phyloP scores from a whole-genome alignment of 2,113 vertebrate species.

The Spea multiplicata region DNA sequence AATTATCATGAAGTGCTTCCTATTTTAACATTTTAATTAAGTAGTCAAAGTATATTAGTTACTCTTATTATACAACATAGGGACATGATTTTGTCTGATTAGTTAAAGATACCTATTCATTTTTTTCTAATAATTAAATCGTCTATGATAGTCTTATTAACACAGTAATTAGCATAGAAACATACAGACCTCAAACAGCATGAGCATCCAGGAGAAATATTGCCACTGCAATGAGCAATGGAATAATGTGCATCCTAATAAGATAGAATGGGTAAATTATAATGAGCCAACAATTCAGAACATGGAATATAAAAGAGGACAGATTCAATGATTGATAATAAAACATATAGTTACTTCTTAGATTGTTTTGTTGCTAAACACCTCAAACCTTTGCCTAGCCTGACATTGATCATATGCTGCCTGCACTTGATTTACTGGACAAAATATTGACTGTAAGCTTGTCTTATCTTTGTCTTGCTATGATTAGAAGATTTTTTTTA shows the following conservation, averaged over 20 bases:
- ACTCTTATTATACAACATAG: conserved; percentile 28
- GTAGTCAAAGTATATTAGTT: conserved; percentile 38
- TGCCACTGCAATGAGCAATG: conserved; percentile 25
- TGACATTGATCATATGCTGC: too few relatives aligned
- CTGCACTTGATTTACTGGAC: too few relatives aligned
- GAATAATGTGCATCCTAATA: background rate
- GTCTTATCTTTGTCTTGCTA: too few relatives aligned
- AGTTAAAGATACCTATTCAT: conserved; percentile 35
- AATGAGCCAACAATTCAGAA: too few relatives aligned
- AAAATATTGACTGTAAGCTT: too few relatives aligned
- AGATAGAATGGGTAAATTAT: too few relatives aligned
- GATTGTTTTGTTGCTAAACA: too few relatives aligned
- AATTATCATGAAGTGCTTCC: conserved; percentile 23
- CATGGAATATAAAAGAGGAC: too few relatives aligned
- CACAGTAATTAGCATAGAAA: conserved; percentile 47
- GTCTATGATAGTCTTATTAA: conserved; percentile 39
- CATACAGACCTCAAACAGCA: conserved; percentile 33
- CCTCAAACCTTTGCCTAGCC: too few relatives aligned
- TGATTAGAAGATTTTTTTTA: too few relatives aligned
- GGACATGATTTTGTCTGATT: conserved; percentile 38
- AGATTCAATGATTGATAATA: background rate
- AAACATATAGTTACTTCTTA: background rate
- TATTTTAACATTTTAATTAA: conserved; percentile 41
- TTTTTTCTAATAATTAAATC: conserved; percentile 41
- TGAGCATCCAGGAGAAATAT: conserved; percentile 34